These are phyloP conservation scores for Diplodus sargus DNA, from an alignment of 2,797 vertebrate genomes.

Conservation along the genomic window DNA sequence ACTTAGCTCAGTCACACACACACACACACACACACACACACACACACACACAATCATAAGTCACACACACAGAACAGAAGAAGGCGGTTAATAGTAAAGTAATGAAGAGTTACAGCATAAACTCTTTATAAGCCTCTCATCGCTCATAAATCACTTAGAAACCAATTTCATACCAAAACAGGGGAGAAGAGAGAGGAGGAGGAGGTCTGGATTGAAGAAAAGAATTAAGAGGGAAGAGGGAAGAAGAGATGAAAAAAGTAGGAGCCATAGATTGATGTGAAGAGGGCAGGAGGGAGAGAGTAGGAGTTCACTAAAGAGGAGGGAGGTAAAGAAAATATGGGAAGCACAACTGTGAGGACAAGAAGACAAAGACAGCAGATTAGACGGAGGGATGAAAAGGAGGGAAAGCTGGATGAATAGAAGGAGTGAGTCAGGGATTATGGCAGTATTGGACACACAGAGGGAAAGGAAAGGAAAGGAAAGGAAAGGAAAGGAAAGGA, in stretches of 20 bases:
- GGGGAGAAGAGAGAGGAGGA: slow-evolving; percentile 21
- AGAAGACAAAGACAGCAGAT: slow-evolving; percentile 11
- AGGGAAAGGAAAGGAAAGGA: background rate
- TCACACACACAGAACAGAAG: slow-evolving; percentile 42
- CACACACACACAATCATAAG: slow-evolving; percentile 32
- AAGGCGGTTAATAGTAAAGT: slow-evolving; percentile 60
- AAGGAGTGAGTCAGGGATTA: slow-evolving; percentile 11
- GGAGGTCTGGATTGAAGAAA: slow-evolving; percentile 12
- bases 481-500: background rate
- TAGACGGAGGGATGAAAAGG: slow-evolving; percentile 11
- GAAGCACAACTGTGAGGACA: background rate
- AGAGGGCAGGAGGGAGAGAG: background rate
- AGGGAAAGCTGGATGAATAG: slow-evolving; percentile 2
- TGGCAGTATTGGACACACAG: background rate
- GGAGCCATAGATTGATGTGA: background rate
- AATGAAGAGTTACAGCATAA: slow-evolving; percentile 69
- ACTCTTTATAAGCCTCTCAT: slow-evolving; percentile 65
- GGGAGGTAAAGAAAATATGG: background rate
- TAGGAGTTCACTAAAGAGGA: background rate
- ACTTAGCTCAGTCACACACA: background rate
- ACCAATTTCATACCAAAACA: slow-evolving; percentile 63
- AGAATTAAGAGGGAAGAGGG: background rate
- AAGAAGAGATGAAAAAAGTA: background rate
- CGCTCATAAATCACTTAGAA: slow-evolving; percentile 61
- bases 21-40: slow-evolving; percentile 20